Evolutionary conservation across 2,888 invertebrate genomes (phyloP).

Genomic region (Melanophora roralis): DNA sequence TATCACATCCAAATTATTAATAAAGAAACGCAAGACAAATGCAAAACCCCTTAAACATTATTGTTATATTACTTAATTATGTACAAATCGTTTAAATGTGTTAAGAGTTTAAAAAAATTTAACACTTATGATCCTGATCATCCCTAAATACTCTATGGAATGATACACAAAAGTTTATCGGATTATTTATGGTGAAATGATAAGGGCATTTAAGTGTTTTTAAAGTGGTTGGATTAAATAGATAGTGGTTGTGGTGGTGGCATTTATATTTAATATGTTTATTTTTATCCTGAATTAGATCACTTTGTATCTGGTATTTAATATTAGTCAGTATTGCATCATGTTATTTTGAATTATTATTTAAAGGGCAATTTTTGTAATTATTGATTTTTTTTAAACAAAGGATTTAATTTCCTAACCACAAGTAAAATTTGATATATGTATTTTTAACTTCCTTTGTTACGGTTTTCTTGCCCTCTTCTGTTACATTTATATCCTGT

Average conservation of each 20-base stretch:
- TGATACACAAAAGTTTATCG: slow-evolving; percentile 10
- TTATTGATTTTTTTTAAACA: neutral
- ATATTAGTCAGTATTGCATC: slow-evolving; percentile 48
- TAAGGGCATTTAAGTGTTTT: slow-evolving; percentile 31
- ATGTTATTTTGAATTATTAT: slow-evolving; percentile 6
- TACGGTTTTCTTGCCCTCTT: neutral
- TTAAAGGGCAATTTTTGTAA: neutral
- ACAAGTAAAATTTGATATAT: neutral
- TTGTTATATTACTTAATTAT: slow-evolving; percentile 22
- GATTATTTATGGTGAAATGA: slow-evolving; percentile 3
- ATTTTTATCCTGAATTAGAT: slow-evolving; percentile 49
- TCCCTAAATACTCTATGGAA: slow-evolving; percentile 15
- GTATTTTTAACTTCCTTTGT: neutral
- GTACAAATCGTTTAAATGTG: slow-evolving; percentile 37
- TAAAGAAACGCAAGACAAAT: slow-evolving; percentile 17
- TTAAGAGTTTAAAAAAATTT: neutral
- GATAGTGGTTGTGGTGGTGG: slow-evolving; percentile 21
- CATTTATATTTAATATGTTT: slow-evolving; percentile 35
- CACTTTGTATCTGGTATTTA: slow-evolving; percentile 43
- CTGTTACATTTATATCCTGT: slow-evolving; percentile 25
- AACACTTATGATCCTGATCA: slow-evolving; percentile 34
- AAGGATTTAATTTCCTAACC: slow-evolving; percentile 16
- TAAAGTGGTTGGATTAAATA: neutral
- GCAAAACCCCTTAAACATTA: slow-evolving; percentile 26
- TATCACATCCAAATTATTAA: neutral